These are phyloP conservation scores for Phaonia tiefii DNA, from an alignment of 2,888 invertebrate genomes.

Conservation along the genomic window DNA sequence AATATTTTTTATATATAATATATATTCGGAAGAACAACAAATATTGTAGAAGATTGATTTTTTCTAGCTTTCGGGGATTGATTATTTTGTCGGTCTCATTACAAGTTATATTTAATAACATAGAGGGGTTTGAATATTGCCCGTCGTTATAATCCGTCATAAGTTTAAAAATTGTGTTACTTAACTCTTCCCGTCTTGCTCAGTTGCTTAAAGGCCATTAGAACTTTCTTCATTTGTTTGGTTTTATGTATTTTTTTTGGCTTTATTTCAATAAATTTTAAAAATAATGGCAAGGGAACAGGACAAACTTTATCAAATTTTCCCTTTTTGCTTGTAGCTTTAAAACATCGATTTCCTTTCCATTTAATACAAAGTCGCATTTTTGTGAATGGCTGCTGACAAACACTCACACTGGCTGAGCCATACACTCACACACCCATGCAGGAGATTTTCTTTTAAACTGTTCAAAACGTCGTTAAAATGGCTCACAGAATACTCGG, in stretches of 20 bases:
- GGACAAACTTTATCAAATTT: not conserved
- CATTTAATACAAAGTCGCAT: constrained; percentile 63
- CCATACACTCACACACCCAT: not conserved
- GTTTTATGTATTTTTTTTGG: constrained; percentile 18
- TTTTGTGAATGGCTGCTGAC: constrained; percentile 28
- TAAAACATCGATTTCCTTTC: constrained; percentile 66
- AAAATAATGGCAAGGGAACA: no score
- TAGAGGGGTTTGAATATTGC: no score
- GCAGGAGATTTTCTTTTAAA: constrained; percentile 66
- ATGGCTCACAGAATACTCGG: constrained; percentile 61
- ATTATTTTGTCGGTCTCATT: no score
- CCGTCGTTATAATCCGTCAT: no score
- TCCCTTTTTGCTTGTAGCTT: constrained; percentile 63
- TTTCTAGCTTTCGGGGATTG: no score
- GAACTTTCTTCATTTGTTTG: constrained; percentile 18
- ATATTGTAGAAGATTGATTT: no score
- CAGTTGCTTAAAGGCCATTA: constrained; percentile 2
- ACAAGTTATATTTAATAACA: no score
- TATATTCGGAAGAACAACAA: no score
- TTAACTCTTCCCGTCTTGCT: not conserved
- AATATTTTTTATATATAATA: no score
- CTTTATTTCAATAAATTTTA: no score
- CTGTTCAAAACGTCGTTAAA: constrained; percentile 67
- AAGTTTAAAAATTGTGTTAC: no score
- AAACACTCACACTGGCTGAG: not conserved